Evolutionary conservation across 2,888 invertebrate species (phyloP), one percentile per base, ranked within the genome.

Genomic region (Pyralis farinalis): DNA sequence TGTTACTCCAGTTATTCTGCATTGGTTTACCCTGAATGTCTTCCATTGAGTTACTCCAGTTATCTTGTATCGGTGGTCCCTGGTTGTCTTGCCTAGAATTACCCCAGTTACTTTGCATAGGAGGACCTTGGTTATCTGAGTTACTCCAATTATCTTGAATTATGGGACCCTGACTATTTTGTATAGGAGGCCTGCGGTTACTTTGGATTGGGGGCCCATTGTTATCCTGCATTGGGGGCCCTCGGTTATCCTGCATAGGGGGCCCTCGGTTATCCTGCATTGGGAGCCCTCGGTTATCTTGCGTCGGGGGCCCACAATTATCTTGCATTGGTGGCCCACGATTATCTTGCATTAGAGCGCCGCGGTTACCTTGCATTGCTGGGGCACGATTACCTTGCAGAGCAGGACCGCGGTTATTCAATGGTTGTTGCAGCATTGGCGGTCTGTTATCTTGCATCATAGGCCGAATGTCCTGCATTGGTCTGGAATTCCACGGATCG

Each of bases 401-500:
- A 8, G 3, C 1, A 21, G 25, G n/a, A 21, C 21, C 34, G 10
- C 34, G 6, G 20, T 20, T 20, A 9, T 37, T 31, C n/a, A 25
- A 5, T 25, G 7, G 7, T 25, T 1, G 7, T 8, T 25, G n/a
- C 22, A 45, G 41, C 37, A 37, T 34, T n/a, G 12, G 21, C 12
- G 37, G 43, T 9, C 40, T 34, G n/a, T 40, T 46, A 16, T 44
- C 43, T 12, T 38, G 45, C 6, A 21, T 16, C 5, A 20, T 29
- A 3, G 34, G 37, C 16, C 46, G 34, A 7, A 41, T 46, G 12
- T 40, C 28, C 11, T 46, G 43, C 32, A 37, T 42, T 7, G 29
- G 21, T 29, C 30, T 42, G 7, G 25, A 21, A 38, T 34, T 34
- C 37, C 37, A 37, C n/a, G 37, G 1, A 12, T 37, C 37, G 12